Evolutionary conservation across 2,797 vertebrate genomes (phyloP).

Genomic region (Pempheris klunzingeri): DNA sequence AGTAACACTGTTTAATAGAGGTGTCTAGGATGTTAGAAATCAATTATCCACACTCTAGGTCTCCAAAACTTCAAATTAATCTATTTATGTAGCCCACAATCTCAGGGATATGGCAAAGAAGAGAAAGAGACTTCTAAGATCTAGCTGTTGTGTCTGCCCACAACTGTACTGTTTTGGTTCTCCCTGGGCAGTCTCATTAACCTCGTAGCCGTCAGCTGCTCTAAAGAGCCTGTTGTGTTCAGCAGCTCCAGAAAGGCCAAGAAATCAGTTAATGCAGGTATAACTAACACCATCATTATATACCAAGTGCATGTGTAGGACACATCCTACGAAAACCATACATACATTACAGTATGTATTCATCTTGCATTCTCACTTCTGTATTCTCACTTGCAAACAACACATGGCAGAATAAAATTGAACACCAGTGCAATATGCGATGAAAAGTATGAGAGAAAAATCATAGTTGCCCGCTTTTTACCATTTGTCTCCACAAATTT

Average conservation of each 20-base stretch:
- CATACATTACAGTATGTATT: too few species aligned
- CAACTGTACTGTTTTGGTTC: neutral
- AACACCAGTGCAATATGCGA: slow-evolving; percentile 2
- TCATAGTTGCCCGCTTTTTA: neutral
- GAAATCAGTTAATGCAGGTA: neutral
- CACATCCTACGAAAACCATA: neutral
- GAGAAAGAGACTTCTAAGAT: neutral
- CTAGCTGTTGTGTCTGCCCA: too few species aligned
- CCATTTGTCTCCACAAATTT: slow-evolving; percentile 46
- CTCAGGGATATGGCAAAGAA: neutral
- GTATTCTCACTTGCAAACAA: neutral
- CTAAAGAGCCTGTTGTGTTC: neutral
- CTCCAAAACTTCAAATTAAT: slow-evolving; percentile 12
- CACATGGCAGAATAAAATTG: neutral
- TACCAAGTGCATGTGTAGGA: neutral
- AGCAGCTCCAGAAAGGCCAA: neutral
- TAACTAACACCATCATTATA: neutral
- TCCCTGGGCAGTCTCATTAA: neutral
- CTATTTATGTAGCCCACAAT: neutral
- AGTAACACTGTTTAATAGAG: neutral
- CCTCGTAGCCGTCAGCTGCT: neutral
- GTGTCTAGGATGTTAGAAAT: neutral
- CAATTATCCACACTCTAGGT: neutral
- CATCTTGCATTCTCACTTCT: too few species aligned
- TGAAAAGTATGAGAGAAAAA: slow-evolving; percentile 21